Conservation (phyloP, 2,797 vertebrate species). For the Syncerus caffer region DNA sequence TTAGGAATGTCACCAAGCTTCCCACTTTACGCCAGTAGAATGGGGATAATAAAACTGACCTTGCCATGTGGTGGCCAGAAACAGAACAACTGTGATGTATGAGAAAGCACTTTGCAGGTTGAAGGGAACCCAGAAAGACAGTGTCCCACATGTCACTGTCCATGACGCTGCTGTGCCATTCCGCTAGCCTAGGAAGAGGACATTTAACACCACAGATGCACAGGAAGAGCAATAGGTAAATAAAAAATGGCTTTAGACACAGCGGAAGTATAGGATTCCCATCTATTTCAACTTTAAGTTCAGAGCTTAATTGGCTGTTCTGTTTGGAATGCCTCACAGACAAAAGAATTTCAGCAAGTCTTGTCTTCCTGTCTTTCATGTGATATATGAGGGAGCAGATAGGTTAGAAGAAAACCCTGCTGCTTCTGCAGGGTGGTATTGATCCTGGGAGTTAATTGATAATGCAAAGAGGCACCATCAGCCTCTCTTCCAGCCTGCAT, state of each 20-base stretch:
- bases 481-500: not conserved
- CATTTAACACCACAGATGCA: not conserved
- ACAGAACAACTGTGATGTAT: not conserved
- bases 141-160: fast-evolving
- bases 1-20: not conserved
- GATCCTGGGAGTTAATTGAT: not conserved
- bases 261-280: not conserved
- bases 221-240: not conserved
- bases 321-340: not conserved
- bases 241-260: not conserved
- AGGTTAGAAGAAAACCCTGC: not conserved
- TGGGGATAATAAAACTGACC: not conserved
- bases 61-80: not conserved
- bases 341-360: not conserved
- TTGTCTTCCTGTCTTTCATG: not conserved
- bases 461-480: not conserved
- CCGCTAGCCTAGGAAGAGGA: not conserved
- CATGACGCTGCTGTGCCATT: not conserved
- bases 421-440: not conserved
- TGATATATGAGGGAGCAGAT: not conserved
- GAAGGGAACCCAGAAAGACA: not conserved
- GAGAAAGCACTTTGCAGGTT: not conserved
- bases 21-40: not conserved
- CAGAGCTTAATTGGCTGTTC: not conserved
- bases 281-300: not conserved